Conservation (phyloP, 2,888 invertebrate species). For the Orthonychiurus folsomi region DNA sequence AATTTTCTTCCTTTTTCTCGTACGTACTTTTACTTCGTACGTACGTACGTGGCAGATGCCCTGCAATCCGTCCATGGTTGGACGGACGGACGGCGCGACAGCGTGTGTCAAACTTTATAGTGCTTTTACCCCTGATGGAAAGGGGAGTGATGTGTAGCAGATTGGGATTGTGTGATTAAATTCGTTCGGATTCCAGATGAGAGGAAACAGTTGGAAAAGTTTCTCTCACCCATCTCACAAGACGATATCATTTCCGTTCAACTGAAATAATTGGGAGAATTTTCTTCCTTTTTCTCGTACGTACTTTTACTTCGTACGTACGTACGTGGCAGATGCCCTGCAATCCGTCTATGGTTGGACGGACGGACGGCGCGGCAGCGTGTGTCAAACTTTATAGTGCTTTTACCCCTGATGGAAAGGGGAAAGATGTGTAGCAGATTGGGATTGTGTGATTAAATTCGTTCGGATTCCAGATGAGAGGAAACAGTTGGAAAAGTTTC, state of each 20-base stretch:
- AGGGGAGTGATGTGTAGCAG: conserved; percentile 1
- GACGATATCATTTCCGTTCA: neutral
- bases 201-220: conserved; percentile 6
- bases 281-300: too few relatives aligned
- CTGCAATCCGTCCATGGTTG: too few relatives aligned
- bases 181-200: neutral
- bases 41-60: too few relatives aligned
- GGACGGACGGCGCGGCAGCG: too few relatives aligned
- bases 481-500: conserved; percentile 6
- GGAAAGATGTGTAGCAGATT: conserved; percentile 4
- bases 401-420: neutral
- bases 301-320: too few relatives aligned
- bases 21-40: too few relatives aligned
- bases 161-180: conserved; percentile 3
- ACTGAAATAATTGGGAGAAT: neutral
- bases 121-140: neutral
- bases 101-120: too few relatives aligned
- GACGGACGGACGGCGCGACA: too few relatives aligned
- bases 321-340: too few relatives aligned
- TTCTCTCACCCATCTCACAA: neutral
- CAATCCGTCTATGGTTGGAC: too few relatives aligned
- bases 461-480: neutral
- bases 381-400: too few relatives aligned
- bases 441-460: conserved; percentile 3
- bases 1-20: neutral